These are phyloP conservation scores for Pyrrhia umbra DNA, from an alignment of 2,888 invertebrate genomes.

Conservation along the genomic window DNA sequence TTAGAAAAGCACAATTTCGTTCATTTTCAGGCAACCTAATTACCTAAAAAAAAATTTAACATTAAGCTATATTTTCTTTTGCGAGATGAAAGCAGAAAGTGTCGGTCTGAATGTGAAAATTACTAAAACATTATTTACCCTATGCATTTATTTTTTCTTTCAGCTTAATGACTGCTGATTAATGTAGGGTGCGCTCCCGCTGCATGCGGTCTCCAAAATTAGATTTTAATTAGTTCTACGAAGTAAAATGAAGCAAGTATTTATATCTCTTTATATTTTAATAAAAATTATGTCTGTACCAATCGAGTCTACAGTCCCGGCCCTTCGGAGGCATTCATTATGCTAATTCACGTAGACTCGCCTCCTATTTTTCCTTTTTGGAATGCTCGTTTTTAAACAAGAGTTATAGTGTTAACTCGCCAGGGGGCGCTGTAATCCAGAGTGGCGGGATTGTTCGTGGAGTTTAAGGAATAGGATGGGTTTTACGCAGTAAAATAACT, in stretches of 20 bases:
- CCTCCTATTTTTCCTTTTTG: neutral
- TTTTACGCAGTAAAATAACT: no score
- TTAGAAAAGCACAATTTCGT: no score
- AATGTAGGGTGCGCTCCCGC: neutral
- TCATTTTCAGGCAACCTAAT: no score
- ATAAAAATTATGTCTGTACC: no score
- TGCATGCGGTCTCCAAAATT: neutral
- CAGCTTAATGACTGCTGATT: neutral
- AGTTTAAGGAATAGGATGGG: no score
- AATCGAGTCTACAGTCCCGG: no score
- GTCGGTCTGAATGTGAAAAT: neutral
- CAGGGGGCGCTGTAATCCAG: no score
- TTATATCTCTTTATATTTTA: neutral
- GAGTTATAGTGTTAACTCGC: no score
- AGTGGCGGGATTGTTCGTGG: no score
- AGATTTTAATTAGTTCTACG: conserved; percentile 9
- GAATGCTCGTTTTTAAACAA: no score
- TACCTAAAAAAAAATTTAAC: no score
- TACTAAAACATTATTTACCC: neutral
- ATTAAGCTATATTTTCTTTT: neutral
- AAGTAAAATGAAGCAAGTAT: neutral
- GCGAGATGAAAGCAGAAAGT: neutral
- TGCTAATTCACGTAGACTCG: neutral
- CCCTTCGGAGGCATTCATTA: no score
- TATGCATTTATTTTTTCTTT: neutral